These are phyloP conservation scores for Auanema freiburgensis DNA, from an alignment of 2,888 invertebrate species.

Conservation along the genomic window DNA sequence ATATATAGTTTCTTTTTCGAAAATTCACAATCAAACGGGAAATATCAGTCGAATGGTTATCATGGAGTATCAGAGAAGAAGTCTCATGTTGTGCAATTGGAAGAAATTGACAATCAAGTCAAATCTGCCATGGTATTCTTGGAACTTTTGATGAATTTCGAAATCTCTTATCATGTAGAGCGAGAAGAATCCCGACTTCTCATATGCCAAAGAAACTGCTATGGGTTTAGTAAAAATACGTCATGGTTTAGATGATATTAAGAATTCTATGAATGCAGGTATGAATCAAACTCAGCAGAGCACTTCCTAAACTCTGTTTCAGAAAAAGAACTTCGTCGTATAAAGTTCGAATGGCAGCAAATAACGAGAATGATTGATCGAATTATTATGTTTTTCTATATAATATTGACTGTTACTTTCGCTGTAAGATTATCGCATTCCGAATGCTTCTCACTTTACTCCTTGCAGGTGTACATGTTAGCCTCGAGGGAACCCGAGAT, in stretches of 20 bases:
- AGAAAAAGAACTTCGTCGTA: conserved; percentile 52
- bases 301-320: conserved; percentile 16
- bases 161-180: background rate
- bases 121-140: conserved; percentile 30
- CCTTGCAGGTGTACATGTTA: conserved; percentile 40
- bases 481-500: conserved; percentile 49
- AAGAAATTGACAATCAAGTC: conserved; percentile 43
- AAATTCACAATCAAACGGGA: too few relatives aligned
- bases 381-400: conserved; percentile 57
- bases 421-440: conserved; percentile 26
- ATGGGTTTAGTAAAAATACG: conserved; percentile 25
- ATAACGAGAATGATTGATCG: conserved; percentile 58
- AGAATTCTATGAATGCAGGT: conserved; percentile 32
- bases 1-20: conserved; percentile 29
- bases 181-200: too few relatives aligned
- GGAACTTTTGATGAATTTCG: background rate
- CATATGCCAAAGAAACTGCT: background rate
- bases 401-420: conserved; percentile 50
- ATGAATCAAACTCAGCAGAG: background rate
- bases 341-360: conserved; percentile 61
- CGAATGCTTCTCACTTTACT: background rate
- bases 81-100: conserved; percentile 53
- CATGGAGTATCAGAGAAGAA: conserved; percentile 5
- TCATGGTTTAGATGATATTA: conserved; percentile 28
- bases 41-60: too few relatives aligned